Evolutionary conservation across 2,797 vertebrate genomes (phyloP).

Genomic region (Euphonia xanthogaster): DNA sequence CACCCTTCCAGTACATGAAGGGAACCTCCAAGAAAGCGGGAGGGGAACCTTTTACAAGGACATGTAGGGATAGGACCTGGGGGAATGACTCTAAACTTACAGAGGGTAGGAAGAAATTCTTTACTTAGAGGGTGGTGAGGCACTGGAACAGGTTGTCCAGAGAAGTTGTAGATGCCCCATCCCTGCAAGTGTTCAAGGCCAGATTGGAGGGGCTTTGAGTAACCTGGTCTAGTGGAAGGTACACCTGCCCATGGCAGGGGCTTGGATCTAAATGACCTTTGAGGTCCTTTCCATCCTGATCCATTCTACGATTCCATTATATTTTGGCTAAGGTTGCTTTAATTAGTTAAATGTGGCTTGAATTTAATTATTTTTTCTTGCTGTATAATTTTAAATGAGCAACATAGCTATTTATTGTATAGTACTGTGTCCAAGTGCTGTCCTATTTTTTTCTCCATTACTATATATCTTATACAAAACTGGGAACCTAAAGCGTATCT

Average conservation of each 20-base stretch:
- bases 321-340: background rate
- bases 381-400: background rate
- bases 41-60: background rate
- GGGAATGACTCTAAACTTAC: background rate
- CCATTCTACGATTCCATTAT: background rate
- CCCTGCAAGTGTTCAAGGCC: background rate
- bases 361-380: background rate
- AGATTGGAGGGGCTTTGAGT: background rate
- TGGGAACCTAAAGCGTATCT: background rate
- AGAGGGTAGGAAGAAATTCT: background rate
- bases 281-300: background rate
- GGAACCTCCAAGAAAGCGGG: background rate
- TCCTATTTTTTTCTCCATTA: background rate
- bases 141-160: background rate
- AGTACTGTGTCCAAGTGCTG: background rate
- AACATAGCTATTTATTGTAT: background rate
- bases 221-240: background rate
- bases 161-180: background rate
- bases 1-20: background rate
- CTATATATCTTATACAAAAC: background rate
- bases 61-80: background rate
- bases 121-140: background rate
- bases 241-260: too few relatives aligned
- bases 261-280: background rate
- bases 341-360: background rate